phyloP scores from a whole-genome alignment of 2,113 vertebrate genomes.

The Murina feae region DNA sequence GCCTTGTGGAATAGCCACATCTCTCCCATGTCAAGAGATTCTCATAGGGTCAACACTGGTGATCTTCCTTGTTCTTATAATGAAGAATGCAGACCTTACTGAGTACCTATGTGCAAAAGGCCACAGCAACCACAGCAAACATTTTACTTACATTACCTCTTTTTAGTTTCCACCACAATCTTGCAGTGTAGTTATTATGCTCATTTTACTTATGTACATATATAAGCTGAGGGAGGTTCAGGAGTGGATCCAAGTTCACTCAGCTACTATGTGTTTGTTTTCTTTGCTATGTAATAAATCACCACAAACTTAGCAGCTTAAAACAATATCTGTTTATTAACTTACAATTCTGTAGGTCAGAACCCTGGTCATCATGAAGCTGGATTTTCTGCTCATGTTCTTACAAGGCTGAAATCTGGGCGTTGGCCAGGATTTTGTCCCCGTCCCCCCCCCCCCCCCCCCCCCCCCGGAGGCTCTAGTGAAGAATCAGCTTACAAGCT shows the following conservation, averaged over 20 bases:
- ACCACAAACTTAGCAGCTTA: not conserved
- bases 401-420: not conserved
- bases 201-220: not conserved
- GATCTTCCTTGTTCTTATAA: not conserved
- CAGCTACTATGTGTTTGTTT: not conserved
- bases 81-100: not conserved
- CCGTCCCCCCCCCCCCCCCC: too few relatives aligned
- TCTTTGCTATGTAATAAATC: not conserved
- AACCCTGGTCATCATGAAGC: not conserved
- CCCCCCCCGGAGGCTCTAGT: not conserved
- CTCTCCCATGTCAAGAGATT: not conserved
- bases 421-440: not conserved
- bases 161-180: not conserved
- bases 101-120: not conserved
- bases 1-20: not conserved
- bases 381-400: not conserved
- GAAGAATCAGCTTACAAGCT: not conserved
- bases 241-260: not conserved
- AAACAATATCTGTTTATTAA: not conserved
- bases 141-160: not conserved
- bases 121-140: not conserved
- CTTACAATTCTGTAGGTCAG: not conserved
- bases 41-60: not conserved
- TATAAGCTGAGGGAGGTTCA: not conserved
- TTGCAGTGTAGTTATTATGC: not conserved